Evolutionary conservation across 2,797 vertebrate genomes (phyloP).

Genomic region (Euthynnus affinis): DNA sequence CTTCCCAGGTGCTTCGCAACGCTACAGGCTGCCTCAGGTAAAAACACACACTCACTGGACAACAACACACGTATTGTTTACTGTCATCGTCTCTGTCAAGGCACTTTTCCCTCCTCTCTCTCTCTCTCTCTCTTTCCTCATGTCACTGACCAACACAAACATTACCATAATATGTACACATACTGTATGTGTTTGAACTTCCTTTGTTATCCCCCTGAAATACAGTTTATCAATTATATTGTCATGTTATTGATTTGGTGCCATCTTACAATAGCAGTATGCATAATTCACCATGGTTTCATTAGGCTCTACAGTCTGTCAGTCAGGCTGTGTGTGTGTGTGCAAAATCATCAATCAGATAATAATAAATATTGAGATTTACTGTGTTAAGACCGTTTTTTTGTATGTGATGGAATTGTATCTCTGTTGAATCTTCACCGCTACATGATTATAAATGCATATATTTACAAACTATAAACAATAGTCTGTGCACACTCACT

Average conservation of each 20-base stretch:
- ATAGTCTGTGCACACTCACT: slow-evolving; percentile 9
- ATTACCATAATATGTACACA: background rate
- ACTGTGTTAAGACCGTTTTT: background rate
- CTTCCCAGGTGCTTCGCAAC: slow-evolving; percentile 98
- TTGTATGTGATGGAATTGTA: background rate
- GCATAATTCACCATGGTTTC: slow-evolving; percentile 15
- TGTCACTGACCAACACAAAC: no score
- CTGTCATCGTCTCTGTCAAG: background rate
- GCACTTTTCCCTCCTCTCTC: background rate
- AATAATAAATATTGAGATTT: slow-evolving; percentile 15
- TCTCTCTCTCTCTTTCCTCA: background rate
- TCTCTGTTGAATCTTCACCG: slow-evolving; percentile 13
- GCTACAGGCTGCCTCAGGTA: slow-evolving; percentile 99
- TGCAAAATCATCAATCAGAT: background rate
- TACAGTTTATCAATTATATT: slow-evolving; percentile 1
- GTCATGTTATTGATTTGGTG: slow-evolving; percentile 20
- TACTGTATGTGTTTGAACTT: background rate
- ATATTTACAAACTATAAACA: slow-evolving; percentile 40
- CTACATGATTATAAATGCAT: slow-evolving; percentile 36
- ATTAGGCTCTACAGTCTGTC: slow-evolving; percentile 1
- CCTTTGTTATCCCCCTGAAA: slow-evolving; percentile 1
- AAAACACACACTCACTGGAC: slow-evolving; percentile 43
- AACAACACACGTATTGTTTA: background rate
- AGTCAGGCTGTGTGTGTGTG: background rate
- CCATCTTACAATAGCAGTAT: background rate